phyloP scores from a whole-genome alignment of 2,888 invertebrate genomes.

The Agrochola litura region DNA sequence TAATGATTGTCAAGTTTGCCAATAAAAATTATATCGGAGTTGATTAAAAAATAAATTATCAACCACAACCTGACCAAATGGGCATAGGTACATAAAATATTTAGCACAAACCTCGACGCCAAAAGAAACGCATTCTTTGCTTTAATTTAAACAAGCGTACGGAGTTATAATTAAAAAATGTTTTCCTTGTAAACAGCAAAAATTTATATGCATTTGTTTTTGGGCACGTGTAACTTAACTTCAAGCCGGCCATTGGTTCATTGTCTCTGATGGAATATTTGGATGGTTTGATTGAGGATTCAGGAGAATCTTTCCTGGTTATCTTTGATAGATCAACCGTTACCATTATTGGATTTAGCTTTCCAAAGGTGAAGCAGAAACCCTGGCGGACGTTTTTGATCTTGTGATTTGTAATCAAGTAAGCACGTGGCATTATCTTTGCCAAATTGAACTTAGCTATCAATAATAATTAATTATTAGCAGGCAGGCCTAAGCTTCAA shows the following conservation, averaged over 20 bases:
- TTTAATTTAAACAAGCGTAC: constrained; percentile 26
- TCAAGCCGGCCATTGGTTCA: not conserved
- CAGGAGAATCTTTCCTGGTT: not conserved
- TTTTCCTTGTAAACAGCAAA: constrained; percentile 10
- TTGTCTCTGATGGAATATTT: not conserved
- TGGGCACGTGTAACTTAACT: not conserved
- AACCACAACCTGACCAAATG: constrained; percentile 38
- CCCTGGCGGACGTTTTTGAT: not conserved
- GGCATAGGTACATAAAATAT: constrained; percentile 42
- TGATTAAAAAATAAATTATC: constrained; percentile 43
- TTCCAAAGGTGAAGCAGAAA: not conserved
- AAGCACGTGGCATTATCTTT: constrained; percentile 3
- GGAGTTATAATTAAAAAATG: constrained; percentile 14
- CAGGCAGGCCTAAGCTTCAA: not conserved
- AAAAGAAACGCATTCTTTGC: constrained; percentile 29
- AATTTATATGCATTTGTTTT: constrained; percentile 4
- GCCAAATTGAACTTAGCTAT: not conserved
- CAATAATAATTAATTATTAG: constrained; percentile 6
- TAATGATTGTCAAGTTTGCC: constrained; percentile 42
- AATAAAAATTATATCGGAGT: constrained; percentile 40
- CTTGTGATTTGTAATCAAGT: not conserved
- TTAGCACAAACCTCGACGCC: constrained; percentile 30
- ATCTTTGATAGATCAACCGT: constrained; percentile 1
- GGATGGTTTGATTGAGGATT: not conserved
- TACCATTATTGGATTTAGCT: not conserved